phyloP scores from a whole-genome alignment of 2,888 invertebrate genomes.

The Mechanitis mazaeus region DNA sequence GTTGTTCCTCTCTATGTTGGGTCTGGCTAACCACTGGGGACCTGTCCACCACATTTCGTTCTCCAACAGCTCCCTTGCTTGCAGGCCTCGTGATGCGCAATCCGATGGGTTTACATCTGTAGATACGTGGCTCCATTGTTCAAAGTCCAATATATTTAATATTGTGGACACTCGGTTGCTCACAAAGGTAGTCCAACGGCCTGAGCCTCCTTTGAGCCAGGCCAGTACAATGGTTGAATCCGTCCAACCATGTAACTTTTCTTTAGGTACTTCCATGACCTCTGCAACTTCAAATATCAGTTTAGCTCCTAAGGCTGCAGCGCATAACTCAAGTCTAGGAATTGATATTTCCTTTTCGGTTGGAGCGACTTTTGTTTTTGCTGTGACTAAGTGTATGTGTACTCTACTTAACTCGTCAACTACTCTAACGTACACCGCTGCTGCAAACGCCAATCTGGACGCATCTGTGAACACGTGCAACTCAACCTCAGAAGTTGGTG shows the following conservation, averaged over 20 bases:
- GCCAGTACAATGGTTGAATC: constrained; percentile 23
- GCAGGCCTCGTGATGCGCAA: constrained; percentile 15
- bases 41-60: constrained; percentile 27
- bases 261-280: constrained; percentile 26
- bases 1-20: too few species aligned
- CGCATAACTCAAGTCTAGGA: constrained; percentile 32
- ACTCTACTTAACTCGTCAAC: constrained; percentile 12
- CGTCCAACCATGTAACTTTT: constrained; percentile 20
- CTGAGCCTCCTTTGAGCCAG: constrained; percentile 30
- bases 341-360: constrained; percentile 29
- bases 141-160: background rate
- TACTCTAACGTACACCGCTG: constrained; percentile 26
- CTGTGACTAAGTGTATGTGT: constrained; percentile 22
- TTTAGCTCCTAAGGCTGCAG: constrained; percentile 28
- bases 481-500: constrained; percentile 11
- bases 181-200: constrained; percentile 26
- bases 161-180: constrained; percentile 11
- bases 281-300: constrained; percentile 26
- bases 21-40: constrained; percentile 12
- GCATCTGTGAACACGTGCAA: constrained; percentile 30
- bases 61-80: constrained; percentile 12
- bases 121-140: constrained; percentile 12
- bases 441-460: constrained; percentile 27
- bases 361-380: constrained; percentile 33
- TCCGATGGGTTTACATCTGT: constrained; percentile 28